A percentile compares a stretch with the other conserved stretches of the same genome.
Conservation (phyloP, 2,888 invertebrate genomes). For the Melanostoma mellinum region DNA sequence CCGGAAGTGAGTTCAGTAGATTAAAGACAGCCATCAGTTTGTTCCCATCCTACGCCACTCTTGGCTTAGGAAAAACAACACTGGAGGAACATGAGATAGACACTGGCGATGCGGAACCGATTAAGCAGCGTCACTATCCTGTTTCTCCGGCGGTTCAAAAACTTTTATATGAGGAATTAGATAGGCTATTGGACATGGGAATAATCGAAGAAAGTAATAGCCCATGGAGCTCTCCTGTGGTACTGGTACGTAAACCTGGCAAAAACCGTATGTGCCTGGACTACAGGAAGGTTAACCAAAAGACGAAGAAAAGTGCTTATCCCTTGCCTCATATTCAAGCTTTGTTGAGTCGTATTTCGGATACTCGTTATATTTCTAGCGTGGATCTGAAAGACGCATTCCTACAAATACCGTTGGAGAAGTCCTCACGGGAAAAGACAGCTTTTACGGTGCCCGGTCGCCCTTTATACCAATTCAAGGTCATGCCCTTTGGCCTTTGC, state of each 20-base stretch:
- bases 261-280: slow-evolving; percentile 75
- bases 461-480: slow-evolving; percentile 55
- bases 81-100: slow-evolving; percentile 64
- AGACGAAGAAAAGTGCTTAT: slow-evolving; percentile 67
- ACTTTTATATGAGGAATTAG: slow-evolving; percentile 27
- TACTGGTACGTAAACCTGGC: slow-evolving; percentile 74
- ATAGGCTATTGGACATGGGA: slow-evolving; percentile 12
- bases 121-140: slow-evolving; percentile 48
- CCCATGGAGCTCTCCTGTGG: slow-evolving; percentile 76
- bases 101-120: slow-evolving; percentile 11
- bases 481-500: slow-evolving; percentile 60
- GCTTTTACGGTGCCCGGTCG: slow-evolving; percentile 74
- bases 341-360: slow-evolving; percentile 70
- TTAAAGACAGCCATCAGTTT: neutral
- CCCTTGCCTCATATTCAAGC: slow-evolving; percentile 69
- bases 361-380: slow-evolving; percentile 65
- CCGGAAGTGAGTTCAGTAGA: neutral
- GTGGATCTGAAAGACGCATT: slow-evolving; percentile 70
- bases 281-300: slow-evolving; percentile 74
- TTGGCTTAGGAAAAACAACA: slow-evolving; percentile 58
- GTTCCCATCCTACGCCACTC: slow-evolving; percentile 58
- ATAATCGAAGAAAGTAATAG: slow-evolving; percentile 66
- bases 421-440: slow-evolving; percentile 55
- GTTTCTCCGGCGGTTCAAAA: slow-evolving; percentile 66
- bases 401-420: slow-evolving; percentile 24